A percentile compares a stretch with the other conserved stretches of the same genome.
Conservation (phyloP, 2,888 invertebrate genomes). For the Julus scanicus region DNA sequence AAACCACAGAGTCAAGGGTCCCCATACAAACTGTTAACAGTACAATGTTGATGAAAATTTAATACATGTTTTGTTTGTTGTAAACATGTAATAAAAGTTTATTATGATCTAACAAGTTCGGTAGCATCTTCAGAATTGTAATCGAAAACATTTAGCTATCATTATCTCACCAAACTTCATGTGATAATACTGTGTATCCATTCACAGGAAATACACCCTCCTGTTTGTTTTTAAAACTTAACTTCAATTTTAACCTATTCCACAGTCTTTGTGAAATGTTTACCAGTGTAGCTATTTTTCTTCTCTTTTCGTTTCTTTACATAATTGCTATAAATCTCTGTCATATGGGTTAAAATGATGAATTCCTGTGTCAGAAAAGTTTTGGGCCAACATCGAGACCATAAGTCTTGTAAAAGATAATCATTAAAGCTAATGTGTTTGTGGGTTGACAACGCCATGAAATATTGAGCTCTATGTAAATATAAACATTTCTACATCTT, state of each 20-base stretch:
- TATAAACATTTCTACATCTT: not conserved
- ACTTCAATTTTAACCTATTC: not conserved
- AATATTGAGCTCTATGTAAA: not conserved
- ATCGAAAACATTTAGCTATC: too few species aligned
- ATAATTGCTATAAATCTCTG: too few species aligned
- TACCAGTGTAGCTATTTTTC: not conserved
- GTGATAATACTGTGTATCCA: too few species aligned
- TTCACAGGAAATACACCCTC: not conserved
- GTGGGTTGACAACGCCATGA: not conserved
- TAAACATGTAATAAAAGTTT: too few species aligned
- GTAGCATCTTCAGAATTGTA: too few species aligned
- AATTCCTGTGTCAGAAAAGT: not conserved
- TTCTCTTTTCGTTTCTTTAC: too few species aligned
- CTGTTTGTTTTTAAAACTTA: not conserved
- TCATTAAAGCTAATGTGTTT: conserved; percentile 24
- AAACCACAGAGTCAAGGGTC: too few species aligned
- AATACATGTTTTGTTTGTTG: too few species aligned
- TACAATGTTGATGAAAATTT: too few species aligned
- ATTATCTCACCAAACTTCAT: too few species aligned
- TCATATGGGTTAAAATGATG: not conserved
- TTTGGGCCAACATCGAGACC: not conserved
- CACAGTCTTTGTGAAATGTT: not conserved
- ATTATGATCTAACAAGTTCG: too few species aligned
- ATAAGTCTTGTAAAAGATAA: conserved; percentile 18
- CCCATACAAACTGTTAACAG: too few species aligned